These are phyloP conservation scores for Salvelinus sp. DNA, from an alignment of 2,113 vertebrate genomes.

Conservation along the genomic window DNA sequence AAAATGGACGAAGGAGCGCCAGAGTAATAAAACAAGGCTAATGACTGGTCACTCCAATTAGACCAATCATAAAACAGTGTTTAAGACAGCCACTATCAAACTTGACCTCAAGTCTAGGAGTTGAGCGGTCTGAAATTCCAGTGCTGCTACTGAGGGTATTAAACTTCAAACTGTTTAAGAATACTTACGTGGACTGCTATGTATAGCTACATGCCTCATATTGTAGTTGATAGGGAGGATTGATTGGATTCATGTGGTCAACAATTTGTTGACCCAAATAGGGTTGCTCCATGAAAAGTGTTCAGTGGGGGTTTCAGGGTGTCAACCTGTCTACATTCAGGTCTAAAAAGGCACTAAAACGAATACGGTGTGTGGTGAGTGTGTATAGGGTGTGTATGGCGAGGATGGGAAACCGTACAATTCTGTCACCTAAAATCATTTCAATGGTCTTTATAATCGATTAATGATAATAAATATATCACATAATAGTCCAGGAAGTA, in stretches of 20 bases:
- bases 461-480: not conserved
- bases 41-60: conserved; percentile 62
- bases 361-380: not conserved
- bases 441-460: not conserved
- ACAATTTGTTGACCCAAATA: not conserved
- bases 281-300: not conserved
- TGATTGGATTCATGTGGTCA: not conserved
- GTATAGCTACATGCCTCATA: not conserved
- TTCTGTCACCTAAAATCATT: not conserved
- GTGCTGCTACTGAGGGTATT: not conserved
- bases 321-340: not conserved
- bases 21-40: conserved; percentile 45
- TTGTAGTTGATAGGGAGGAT: not conserved
- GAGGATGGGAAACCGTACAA: not conserved
- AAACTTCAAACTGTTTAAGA: too few relatives aligned
- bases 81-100: conserved; percentile 45
- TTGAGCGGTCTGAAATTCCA: too few relatives aligned
- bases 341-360: not conserved
- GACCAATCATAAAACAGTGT: conserved; percentile 56
- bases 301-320: not conserved
- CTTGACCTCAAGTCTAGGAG: conserved; percentile 42
- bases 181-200: too few relatives aligned
- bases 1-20: conserved; percentile 35
- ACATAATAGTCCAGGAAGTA: not conserved
- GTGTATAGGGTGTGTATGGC: not conserved